phyloP scores from a whole-genome alignment of 2,888 invertebrate species.

The Metellina segmentata region DNA sequence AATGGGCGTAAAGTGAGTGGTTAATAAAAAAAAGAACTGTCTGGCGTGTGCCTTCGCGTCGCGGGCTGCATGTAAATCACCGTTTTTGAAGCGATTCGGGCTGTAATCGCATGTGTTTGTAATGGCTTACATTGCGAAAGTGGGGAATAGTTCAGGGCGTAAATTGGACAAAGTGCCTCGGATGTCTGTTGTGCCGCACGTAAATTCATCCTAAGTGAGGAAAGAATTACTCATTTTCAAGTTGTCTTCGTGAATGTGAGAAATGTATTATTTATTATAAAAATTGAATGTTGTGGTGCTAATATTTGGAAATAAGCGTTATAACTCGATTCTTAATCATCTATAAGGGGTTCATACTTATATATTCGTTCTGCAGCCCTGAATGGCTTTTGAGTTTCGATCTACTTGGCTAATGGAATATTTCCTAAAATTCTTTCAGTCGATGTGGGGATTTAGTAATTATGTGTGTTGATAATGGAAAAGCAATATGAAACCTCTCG shows the following conservation, averaged over 20 bases:
- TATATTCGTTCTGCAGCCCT: too few species aligned
- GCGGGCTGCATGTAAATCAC: not conserved
- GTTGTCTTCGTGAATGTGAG: not conserved
- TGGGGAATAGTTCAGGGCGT: not conserved
- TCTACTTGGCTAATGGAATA: too few species aligned
- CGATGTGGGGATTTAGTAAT: too few species aligned
- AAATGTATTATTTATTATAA: too few species aligned
- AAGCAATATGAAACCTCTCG: too few species aligned
- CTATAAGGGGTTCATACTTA: too few species aligned
- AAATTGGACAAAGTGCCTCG: not conserved
- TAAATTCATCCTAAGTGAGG: not conserved
- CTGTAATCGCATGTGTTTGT: not conserved
- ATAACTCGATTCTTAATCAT: too few species aligned
- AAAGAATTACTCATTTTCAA: not conserved
- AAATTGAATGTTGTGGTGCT: too few species aligned
- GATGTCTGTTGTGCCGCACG: not conserved
- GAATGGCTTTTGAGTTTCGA: too few species aligned
- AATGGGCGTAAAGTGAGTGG: constrained; percentile 11
- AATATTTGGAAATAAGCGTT: too few species aligned
- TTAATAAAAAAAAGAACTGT: constrained; percentile 6
- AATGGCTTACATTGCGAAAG: not conserved
- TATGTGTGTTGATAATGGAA: too few species aligned
- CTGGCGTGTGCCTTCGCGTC: not conserved
- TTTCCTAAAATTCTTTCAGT: too few species aligned
- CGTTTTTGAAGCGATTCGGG: not conserved